Evolutionary conservation across 37 sponge, comb jelly and placozoan species (phyloP).

Genomic region (Aplysina aerophoba): DNA sequence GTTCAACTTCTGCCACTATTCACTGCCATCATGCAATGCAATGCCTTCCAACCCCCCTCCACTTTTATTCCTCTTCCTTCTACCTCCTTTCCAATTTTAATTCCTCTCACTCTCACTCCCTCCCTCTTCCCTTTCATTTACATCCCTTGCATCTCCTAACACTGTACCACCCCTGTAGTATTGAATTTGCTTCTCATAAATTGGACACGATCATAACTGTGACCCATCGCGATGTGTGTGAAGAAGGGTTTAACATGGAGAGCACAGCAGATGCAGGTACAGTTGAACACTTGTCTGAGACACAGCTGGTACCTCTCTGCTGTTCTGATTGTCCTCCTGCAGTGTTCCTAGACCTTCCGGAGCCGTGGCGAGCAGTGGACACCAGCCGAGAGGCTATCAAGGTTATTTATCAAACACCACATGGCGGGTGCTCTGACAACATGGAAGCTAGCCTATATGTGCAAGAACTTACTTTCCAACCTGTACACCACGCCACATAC

Average conservation of each 20-base stretch:
- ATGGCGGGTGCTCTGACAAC: too few species aligned
- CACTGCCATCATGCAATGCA: too few species aligned
- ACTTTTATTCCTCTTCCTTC: too few species aligned
- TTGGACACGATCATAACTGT: slow-evolving; percentile 81
- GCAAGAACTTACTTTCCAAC: too few species aligned
- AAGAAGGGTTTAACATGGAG: slow-evolving; percentile 86
- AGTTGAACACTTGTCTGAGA: too few species aligned
- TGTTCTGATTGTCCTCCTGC: not conserved
- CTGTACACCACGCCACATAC: too few species aligned
- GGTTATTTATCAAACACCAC: slow-evolving; percentile 9
- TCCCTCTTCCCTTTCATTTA: not conserved
- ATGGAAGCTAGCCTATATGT: too few species aligned
- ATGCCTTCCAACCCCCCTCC: too few species aligned
- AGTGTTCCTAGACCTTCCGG: slow-evolving; percentile 94
- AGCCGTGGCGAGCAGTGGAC: slow-evolving; percentile 88
- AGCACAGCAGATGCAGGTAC: slow-evolving; percentile 83
- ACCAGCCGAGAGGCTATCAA: slow-evolving; percentile 65
- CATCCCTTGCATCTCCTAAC: not conserved
- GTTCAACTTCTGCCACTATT: too few species aligned
- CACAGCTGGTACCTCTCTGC: too few species aligned
- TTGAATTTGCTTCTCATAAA: slow-evolving; percentile 88
- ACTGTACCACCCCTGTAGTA: slow-evolving; percentile 30
- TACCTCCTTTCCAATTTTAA: too few species aligned
- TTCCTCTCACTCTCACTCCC: not conserved
- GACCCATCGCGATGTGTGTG: slow-evolving; percentile 84